These are phyloP conservation scores for Meteorus cinctellus DNA, from an alignment of 2,888 invertebrate species.

Conservation along the genomic window DNA sequence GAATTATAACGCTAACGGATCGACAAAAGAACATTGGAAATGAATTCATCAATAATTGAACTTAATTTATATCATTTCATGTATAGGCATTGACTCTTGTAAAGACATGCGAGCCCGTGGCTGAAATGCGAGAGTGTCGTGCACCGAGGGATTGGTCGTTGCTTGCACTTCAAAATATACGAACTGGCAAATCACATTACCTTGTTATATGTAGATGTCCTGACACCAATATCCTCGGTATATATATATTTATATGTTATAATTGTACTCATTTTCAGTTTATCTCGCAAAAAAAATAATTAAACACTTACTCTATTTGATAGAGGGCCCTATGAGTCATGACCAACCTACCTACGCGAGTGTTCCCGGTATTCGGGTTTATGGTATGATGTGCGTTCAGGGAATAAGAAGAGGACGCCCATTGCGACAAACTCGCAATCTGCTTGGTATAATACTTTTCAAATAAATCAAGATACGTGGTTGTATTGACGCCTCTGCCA, in stretches of 20 bases:
- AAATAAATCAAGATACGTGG: constrained; percentile 1
- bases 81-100: constrained; percentile 87
- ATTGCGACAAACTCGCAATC: constrained; percentile 73
- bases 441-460: constrained; percentile 63
- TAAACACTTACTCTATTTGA: constrained; percentile 38
- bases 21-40: neutral
- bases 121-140: constrained; percentile 91
- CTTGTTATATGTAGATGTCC: constrained; percentile 94
- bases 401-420: constrained; percentile 72
- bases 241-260: constrained; percentile 58
- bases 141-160: constrained; percentile 94
- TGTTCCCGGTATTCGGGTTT: constrained; percentile 93
- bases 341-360: constrained; percentile 95
- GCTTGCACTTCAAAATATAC: constrained; percentile 90
- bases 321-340: constrained; percentile 95
- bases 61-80: neutral
- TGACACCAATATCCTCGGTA: constrained; percentile 88
- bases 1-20: neutral
- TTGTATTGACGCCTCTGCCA: constrained; percentile 4
- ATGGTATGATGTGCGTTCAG: constrained; percentile 93
- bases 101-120: constrained; percentile 94
- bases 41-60: neutral
- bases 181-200: constrained; percentile 95
- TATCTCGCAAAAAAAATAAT: constrained; percentile 17
- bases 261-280: no score